Conservation (phyloP, 2,888 invertebrate genomes). For the Agrochola lota region DNA sequence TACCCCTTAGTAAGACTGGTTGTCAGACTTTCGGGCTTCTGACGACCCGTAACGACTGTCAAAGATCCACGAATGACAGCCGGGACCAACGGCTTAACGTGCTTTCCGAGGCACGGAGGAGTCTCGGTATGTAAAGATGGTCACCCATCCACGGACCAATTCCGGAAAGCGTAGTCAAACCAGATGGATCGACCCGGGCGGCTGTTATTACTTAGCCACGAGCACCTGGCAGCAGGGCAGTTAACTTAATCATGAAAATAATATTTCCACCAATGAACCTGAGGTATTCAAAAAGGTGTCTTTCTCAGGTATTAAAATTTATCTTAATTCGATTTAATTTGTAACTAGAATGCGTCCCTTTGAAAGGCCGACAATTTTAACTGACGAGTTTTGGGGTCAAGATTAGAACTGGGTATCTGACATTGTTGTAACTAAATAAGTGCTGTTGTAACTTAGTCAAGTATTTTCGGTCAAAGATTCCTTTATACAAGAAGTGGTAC, state of each 20-base stretch:
- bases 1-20: too few relatives aligned
- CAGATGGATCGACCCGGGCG: too few relatives aligned
- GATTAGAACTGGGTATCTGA: slow-evolving; percentile 34
- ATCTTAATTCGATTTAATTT: slow-evolving; percentile 44
- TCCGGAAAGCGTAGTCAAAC: too few relatives aligned
- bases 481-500: not conserved
- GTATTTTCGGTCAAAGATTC: slow-evolving; percentile 8
- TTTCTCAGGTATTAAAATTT: slow-evolving; percentile 41
- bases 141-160: too few relatives aligned
- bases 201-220: too few relatives aligned
- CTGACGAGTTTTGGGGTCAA: slow-evolving; percentile 24
- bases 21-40: too few relatives aligned
- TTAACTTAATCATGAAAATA: not conserved
- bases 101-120: too few relatives aligned
- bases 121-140: too few relatives aligned
- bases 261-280: not conserved
- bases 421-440: slow-evolving; percentile 19
- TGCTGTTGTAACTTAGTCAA: slow-evolving; percentile 4
- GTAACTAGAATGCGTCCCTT: slow-evolving; percentile 23
- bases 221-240: too few relatives aligned
- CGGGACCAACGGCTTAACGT: too few relatives aligned
- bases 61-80: too few relatives aligned
- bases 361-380: slow-evolving; percentile 38
- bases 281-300: slow-evolving; percentile 7
- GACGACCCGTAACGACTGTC: too few relatives aligned